These are phyloP conservation scores for Chionoecetes opilio DNA, from an alignment of 1,140 invertebrate species.

Conservation along the genomic window DNA sequence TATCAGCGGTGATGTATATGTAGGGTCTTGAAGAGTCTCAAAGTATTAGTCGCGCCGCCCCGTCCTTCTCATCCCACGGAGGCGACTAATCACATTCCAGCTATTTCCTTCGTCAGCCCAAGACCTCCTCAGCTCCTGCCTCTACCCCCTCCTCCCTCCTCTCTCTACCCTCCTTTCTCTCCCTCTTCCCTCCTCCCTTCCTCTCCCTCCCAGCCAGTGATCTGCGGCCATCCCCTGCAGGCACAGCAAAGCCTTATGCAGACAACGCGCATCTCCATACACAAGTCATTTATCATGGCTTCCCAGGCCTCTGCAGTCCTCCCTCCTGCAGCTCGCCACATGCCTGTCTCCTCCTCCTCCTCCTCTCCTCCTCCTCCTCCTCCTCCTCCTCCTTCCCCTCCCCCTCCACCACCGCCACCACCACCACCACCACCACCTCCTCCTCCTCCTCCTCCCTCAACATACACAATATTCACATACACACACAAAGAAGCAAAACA, in stretches of 20 bases:
- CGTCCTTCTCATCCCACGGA: neutral
- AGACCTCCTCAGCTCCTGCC: neutral
- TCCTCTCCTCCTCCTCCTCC: too few species aligned
- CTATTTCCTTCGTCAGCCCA: neutral
- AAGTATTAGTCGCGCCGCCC: neutral
- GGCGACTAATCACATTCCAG: neutral
- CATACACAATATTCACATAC: neutral
- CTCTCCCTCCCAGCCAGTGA: neutral
- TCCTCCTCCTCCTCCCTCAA: too few species aligned
- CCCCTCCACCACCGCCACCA: too few species aligned
- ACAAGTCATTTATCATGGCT: neutral
- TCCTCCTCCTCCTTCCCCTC: neutral
- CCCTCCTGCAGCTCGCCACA: neutral
- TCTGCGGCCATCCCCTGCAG: neutral
- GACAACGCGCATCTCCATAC: constrained; percentile 17
- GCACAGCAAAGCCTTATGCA: neutral
- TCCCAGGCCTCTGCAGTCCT: constrained; percentile 13
- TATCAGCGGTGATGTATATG: constrained; percentile 7
- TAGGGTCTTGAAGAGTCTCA: too few species aligned
- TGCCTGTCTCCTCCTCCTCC: neutral
- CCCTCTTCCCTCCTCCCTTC: neutral
- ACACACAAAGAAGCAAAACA: neutral
- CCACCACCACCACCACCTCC: too few species aligned
- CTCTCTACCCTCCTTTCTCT: neutral
- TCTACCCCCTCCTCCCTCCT: neutral